Percentiles rank a stretch among this genome's conserved stretches.
These are phyloP conservation scores for Adelognathus sp. DNA, from an alignment of 2,888 invertebrate species.

Conservation along the genomic window DNA sequence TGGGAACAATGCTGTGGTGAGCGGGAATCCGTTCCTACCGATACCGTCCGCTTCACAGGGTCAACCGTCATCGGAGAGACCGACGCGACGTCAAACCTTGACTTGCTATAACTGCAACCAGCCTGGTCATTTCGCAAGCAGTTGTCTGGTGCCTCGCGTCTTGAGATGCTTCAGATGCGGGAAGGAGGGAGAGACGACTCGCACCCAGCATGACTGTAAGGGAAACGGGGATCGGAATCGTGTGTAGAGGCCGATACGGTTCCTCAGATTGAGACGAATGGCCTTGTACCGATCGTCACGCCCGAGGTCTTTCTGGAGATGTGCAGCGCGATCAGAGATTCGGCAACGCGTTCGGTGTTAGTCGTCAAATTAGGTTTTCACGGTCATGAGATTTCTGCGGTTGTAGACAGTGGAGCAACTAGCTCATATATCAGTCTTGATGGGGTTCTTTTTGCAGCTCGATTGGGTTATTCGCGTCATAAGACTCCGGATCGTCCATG, in stretches of 20 bases:
- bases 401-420: neutral
- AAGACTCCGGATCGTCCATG: neutral
- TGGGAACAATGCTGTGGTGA: too few relatives aligned
- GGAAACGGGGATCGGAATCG: neutral
- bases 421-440: neutral
- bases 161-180: neutral
- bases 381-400: neutral
- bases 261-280: neutral
- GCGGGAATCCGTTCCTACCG: too few relatives aligned
- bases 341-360: neutral
- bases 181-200: neutral
- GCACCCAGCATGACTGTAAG: neutral
- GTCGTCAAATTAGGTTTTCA: neutral
- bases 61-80: too few relatives aligned
- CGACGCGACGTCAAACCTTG: too few relatives aligned
- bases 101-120: too few relatives aligned
- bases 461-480: neutral
- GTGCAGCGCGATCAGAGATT: neutral
- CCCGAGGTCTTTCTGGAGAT: neutral
- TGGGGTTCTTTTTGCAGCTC: neutral
- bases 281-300: neutral
- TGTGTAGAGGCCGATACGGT: neutral
- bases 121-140: too few relatives aligned
- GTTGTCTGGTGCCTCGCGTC: too few relatives aligned
- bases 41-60: too few relatives aligned